Percentiles rank a stretch among this genome's conserved stretches.
These are phyloP conservation scores for Cylas formicarius DNA, from an alignment of 1,140 invertebrate species.

Conservation along the genomic window DNA sequence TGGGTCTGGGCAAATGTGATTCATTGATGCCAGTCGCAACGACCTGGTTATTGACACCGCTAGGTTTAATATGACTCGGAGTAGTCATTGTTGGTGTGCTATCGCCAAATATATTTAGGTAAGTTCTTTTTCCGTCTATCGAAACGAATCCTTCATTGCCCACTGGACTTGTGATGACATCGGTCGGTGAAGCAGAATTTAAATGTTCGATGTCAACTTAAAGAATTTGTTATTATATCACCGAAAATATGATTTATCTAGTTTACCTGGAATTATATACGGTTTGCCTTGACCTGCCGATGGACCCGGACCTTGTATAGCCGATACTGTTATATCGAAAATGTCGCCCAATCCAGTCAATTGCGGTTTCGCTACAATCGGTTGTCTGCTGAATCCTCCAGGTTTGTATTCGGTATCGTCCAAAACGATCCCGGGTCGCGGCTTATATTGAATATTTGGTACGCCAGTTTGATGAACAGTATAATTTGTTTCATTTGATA, in stretches of 20 bases:
- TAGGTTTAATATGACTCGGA: slow-evolving; percentile 30
- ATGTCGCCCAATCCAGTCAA: slow-evolving; percentile 59
- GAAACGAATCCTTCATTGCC: slow-evolving; percentile 80
- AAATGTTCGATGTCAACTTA: slow-evolving; percentile 38
- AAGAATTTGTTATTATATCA: slow-evolving; percentile 8
- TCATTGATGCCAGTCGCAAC: too few species aligned
- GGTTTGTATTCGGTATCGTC: slow-evolving; percentile 74
- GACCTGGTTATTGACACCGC: slow-evolving; percentile 34
- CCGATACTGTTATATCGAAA: slow-evolving; percentile 81
- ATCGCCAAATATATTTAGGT: slow-evolving; percentile 73
- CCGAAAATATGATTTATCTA: slow-evolving; percentile 7
- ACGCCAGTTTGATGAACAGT: too few species aligned
- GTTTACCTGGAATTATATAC: slow-evolving; percentile 48
- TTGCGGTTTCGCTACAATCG: slow-evolving; percentile 37
- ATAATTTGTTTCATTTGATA: too few species aligned
- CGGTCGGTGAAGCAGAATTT: slow-evolving; percentile 37
- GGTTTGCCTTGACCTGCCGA: slow-evolving; percentile 45
- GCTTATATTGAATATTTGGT: too few species aligned
- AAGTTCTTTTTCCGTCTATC: slow-evolving; percentile 85
- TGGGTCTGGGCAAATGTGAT: slow-evolving; percentile 22
- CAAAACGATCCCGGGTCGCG: slow-evolving; percentile 71
- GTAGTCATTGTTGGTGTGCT: slow-evolving; percentile 27
- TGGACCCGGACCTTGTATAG: slow-evolving; percentile 70
- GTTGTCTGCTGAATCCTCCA: slow-evolving; percentile 42
- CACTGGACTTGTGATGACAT: slow-evolving; percentile 69